Evolutionary conservation across 1,140 invertebrate genomes (phyloP).

Genomic region (Orius insidiosus): DNA sequence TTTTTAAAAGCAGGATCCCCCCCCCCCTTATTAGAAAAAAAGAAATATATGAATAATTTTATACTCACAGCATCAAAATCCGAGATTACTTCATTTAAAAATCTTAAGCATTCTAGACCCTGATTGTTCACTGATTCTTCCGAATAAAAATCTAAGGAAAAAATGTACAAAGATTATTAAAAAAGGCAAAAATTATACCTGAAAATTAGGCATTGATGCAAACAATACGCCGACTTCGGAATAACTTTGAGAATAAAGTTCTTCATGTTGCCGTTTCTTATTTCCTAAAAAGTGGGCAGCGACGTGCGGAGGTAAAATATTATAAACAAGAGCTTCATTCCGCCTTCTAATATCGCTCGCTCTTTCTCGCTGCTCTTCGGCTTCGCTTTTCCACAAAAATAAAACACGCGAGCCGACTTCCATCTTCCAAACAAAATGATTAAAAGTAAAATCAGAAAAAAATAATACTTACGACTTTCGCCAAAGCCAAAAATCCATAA

Average conservation of each 20-base stretch:
- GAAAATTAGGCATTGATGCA: conserved; percentile 87
- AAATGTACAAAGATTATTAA: conserved; percentile 13
- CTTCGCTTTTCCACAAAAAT: conserved; percentile 54
- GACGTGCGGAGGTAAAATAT: conserved; percentile 75
- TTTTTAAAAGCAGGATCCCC: no score
- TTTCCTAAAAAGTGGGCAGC: conserved; percentile 77
- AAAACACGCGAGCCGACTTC: conserved; percentile 60
- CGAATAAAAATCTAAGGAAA: conserved; percentile 80
- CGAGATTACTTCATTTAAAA: conserved; percentile 94
- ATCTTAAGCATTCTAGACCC: conserved; percentile 85
- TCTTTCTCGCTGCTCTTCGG: conserved; percentile 62
- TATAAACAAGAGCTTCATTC: conserved; percentile 78
- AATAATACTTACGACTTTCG: neutral
- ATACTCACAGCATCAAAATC: conserved; percentile 88
- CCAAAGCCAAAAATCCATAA: no score
- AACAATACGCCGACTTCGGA: conserved; percentile 82
- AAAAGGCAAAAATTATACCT: conserved; percentile 29
- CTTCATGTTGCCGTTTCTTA: conserved; percentile 60
- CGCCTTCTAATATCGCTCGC: conserved; percentile 70
- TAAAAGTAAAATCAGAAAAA: neutral
- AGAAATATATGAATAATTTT: neutral
- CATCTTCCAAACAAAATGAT: conserved; percentile 32
- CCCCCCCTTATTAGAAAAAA: no score
- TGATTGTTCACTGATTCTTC: conserved; percentile 93
- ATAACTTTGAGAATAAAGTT: conserved; percentile 85